Conservation (phyloP, 2,797 vertebrate species). For the Cetoscarus ocellatus region DNA sequence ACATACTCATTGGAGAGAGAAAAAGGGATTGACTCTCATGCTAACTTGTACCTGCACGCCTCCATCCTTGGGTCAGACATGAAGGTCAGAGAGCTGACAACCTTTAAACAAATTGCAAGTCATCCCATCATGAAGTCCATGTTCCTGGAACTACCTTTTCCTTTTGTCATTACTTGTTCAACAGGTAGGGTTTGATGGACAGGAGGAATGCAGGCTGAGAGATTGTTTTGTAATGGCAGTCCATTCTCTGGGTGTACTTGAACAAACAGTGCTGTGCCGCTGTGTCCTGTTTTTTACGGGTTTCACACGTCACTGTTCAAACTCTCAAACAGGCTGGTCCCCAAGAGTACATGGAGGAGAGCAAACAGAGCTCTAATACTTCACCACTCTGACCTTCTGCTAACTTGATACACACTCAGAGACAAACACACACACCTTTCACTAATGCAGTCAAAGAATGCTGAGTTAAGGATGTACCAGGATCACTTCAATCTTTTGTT, state of each 20-base stretch:
- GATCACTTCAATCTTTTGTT: conserved; percentile 18
- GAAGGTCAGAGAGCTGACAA: conserved; percentile 33
- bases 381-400: conserved; percentile 78
- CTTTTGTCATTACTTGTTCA: conserved; percentile 63
- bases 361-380: conserved; percentile 77
- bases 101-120: conserved; percentile 58
- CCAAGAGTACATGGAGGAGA: conserved; percentile 66
- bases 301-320: conserved; percentile 84
- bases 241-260: conserved; percentile 77
- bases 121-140: conserved; percentile 33
- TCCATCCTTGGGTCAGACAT: conserved; percentile 13
- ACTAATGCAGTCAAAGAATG: conserved; percentile 10
- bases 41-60: conserved; percentile 25
- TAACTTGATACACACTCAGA: conserved; percentile 68
- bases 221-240: conserved; percentile 76
- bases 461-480: conserved; percentile 25
- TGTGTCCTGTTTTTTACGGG: conserved; percentile 81
- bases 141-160: conserved; percentile 59
- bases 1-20: not conserved
- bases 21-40: not conserved
- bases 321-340: conserved; percentile 76
- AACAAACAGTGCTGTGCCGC: conserved; percentile 73
- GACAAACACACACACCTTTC: conserved; percentile 52
- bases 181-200: conserved; percentile 76
- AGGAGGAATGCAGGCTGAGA: conserved; percentile 71